Conservation (phyloP, 2,888 invertebrate species). For the Halictus quadricinctus region DNA sequence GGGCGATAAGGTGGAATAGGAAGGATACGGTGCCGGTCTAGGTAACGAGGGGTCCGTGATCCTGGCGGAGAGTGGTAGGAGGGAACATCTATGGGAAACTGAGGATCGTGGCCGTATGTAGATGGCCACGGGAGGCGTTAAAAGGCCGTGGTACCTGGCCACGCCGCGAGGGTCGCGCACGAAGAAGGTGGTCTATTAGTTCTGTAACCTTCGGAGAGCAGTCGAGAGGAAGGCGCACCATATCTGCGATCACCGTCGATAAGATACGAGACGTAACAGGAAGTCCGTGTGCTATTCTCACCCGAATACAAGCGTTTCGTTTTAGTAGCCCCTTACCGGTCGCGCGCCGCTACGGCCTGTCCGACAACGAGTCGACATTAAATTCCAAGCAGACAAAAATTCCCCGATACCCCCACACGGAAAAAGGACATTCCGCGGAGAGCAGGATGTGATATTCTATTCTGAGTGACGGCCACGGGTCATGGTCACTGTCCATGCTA, state of each 20-base stretch:
- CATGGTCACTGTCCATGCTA: not conserved
- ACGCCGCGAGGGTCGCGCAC: conserved; percentile 74
- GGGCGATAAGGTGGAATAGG: conserved; percentile 67
- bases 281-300: conserved; percentile 73
- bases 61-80: conserved; percentile 56
- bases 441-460: not conserved
- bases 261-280: conserved; percentile 79
- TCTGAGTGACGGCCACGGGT: not conserved
- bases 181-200: conserved; percentile 80
- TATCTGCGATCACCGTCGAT: conserved; percentile 79
- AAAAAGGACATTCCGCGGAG: not conserved
- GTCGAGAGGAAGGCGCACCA: conserved; percentile 64
- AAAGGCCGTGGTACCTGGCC: conserved; percentile 69
- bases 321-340: conserved; percentile 67
- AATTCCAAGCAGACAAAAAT: conserved; percentile 22
- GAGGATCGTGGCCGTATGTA: conserved; percentile 77
- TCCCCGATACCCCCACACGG: not conserved
- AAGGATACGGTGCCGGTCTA: conserved; percentile 60
- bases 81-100: conserved; percentile 73
- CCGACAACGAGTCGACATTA: conserved; percentile 54
- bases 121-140: conserved; percentile 75
- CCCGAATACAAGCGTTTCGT: conserved; percentile 78
- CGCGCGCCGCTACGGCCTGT: conserved; percentile 41
- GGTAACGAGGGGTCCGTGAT: conserved; percentile 69
- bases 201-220: conserved; percentile 69